A percentile compares a stretch with the other conserved stretches of the same genome.
Conservation (phyloP, 53 echinoderm and acorn worm species). For the Holothuria leucospilota region DNA sequence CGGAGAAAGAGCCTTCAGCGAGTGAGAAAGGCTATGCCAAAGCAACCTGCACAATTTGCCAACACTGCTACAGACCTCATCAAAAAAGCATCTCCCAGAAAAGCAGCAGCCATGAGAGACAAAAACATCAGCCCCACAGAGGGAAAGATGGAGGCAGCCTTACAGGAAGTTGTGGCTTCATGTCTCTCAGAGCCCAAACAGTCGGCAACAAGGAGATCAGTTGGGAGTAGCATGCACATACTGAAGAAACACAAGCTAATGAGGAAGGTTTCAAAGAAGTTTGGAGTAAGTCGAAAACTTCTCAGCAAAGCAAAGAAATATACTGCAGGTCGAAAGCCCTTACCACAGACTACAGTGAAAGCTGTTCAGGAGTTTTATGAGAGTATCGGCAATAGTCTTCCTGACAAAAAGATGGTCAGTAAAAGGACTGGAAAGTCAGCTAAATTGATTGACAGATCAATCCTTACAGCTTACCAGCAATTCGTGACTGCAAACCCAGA, state of each 20-base stretch:
- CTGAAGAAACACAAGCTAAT: conserved; percentile 37
- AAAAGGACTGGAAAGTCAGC: conserved; percentile 43
- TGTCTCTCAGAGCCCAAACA: conserved; percentile 45
- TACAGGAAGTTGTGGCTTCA: conserved; percentile 11
- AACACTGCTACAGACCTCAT: conserved; percentile 42
- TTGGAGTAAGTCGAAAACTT: conserved; percentile 44
- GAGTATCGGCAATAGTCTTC: neutral
- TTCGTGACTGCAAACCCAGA: conserved; percentile 12
- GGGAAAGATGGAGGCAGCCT: conserved; percentile 9
- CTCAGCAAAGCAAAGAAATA: conserved; percentile 39
- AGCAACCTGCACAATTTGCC: conserved; percentile 41
- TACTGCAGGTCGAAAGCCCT: conserved; percentile 39
- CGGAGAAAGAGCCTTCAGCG: conserved; percentile 44
- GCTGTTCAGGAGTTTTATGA: conserved; percentile 37
- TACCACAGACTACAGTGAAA: conserved; percentile 27
- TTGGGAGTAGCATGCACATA: conserved; percentile 3
- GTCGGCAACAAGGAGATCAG: conserved; percentile 35
- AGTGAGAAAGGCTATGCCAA: conserved; percentile 19
- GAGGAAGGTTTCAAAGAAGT: neutral
- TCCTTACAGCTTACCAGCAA: conserved; percentile 1
- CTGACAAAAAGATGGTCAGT: conserved; percentile 39
- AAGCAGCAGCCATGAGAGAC: conserved; percentile 32
- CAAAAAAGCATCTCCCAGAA: conserved; percentile 36
- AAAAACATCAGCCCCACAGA: neutral
- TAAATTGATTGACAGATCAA: conserved; percentile 24